A percentile compares a stretch with the other conserved stretches of the same genome.
Conservation (phyloP, 2,797 vertebrate species). For the Rhadinocentrus ornatus region DNA sequence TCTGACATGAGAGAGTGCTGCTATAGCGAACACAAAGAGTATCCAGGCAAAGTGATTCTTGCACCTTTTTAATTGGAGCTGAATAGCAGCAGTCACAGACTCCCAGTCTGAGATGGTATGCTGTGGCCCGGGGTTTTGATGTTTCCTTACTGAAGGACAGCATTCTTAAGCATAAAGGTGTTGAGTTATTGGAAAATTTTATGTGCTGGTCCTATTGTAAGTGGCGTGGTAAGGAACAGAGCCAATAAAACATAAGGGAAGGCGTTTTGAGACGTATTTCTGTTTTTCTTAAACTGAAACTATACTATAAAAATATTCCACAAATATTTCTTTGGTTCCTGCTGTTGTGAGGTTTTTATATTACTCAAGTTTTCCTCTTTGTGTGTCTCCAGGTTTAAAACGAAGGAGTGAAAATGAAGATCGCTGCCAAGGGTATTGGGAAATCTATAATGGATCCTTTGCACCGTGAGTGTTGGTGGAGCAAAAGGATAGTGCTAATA, state of each 20-base stretch:
- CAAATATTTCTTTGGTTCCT: constrained; percentile 45
- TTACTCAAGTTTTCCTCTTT: constrained; percentile 67
- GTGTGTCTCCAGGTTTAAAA: constrained; percentile 80
- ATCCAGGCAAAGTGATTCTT: constrained; percentile 47
- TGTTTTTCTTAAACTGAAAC: constrained; percentile 64
- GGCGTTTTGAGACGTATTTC: constrained; percentile 62
- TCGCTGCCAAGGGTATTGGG: constrained; percentile 72
- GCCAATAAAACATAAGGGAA: constrained; percentile 72
- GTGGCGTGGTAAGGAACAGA: constrained; percentile 62
- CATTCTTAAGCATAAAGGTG: constrained; percentile 67
- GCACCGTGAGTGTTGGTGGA: constrained; percentile 64
- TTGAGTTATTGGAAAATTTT: constrained; percentile 80
- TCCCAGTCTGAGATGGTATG: constrained; percentile 53
- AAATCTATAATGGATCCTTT: constrained; percentile 74
- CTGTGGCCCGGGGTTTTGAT: constrained; percentile 64
- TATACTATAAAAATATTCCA: constrained; percentile 55
- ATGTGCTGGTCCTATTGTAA: constrained; percentile 60
- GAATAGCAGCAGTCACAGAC: constrained; percentile 54
- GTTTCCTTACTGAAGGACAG: constrained; percentile 62
- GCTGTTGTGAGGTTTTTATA: constrained; percentile 58
- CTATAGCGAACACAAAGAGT: constrained; percentile 50
- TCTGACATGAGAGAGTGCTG: constrained; percentile 42
- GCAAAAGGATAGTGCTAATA: constrained; percentile 71
- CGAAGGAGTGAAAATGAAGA: constrained; percentile 79
- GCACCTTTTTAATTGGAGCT: constrained; percentile 72